Conservation (phyloP, 64 coral and sea anemone genomes). For the Stichodactyla mertensii region DNA sequence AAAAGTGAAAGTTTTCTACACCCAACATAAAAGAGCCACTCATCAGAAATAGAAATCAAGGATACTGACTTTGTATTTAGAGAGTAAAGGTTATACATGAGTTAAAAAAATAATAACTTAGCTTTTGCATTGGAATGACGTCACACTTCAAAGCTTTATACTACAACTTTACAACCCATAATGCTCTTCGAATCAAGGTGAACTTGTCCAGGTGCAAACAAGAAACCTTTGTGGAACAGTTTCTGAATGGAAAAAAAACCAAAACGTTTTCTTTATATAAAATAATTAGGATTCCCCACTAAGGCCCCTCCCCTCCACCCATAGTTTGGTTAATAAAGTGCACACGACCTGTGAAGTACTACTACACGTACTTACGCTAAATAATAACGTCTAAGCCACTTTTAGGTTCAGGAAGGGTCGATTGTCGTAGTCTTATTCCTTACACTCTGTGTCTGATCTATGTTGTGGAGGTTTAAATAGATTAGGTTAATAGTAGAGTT, state of each 20-base stretch:
- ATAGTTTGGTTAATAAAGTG: background rate
- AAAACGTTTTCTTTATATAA: background rate
- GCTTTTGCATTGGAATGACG: background rate
- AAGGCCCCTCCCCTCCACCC: background rate
- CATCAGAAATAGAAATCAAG: too few species aligned
- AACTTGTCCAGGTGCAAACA: background rate
- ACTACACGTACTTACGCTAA: background rate
- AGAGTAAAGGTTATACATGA: too few species aligned
- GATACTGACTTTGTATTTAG: too few species aligned
- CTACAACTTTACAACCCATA: background rate
- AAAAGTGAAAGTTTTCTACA: too few species aligned
- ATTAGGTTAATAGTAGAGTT: background rate
- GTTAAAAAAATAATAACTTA: too few species aligned
- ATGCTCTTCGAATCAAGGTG: background rate
- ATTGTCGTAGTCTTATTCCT: background rate
- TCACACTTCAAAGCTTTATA: too few species aligned
- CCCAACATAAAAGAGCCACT: too few species aligned
- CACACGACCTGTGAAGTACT: background rate
- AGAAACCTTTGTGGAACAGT: background rate
- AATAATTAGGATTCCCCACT: background rate
- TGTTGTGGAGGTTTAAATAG: too few species aligned
- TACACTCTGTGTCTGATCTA: background rate
- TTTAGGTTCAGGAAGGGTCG: background rate
- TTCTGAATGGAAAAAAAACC: background rate
- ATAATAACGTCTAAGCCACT: background rate